Percentiles rank a stretch among this genome's conserved stretches.
These are phyloP conservation scores for Ametastegia equiseti DNA, from an alignment of 2,888 invertebrate species.

Conservation along the genomic window DNA sequence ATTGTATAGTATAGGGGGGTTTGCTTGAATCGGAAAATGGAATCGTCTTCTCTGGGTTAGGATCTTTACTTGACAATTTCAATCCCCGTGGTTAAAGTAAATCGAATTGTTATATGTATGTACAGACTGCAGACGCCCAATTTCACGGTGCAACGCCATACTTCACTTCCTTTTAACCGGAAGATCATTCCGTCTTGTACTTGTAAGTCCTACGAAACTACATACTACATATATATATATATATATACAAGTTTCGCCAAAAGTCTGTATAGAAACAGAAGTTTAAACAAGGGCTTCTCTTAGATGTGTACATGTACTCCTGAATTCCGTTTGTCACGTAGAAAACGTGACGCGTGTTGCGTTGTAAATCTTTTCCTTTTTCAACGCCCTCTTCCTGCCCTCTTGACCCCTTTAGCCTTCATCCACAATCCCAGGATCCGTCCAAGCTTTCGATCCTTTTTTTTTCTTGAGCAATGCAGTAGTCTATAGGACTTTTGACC, in stretches of 20 bases:
- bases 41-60: background rate
- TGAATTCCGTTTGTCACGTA: constrained; percentile 16
- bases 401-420: constrained; percentile 23
- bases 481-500: constrained; percentile 7
- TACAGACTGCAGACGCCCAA: background rate
- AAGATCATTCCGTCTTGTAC: background rate
- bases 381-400: background rate
- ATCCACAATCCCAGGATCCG: background rate
- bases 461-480: constrained; percentile 28
- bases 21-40: constrained; percentile 14
- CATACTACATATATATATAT: background rate
- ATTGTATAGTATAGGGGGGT: background rate
- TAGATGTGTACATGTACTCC: background rate
- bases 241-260: background rate
- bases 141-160: constrained; percentile 12
- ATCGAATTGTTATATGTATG: background rate
- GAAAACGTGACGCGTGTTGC: constrained; percentile 37
- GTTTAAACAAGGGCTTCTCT: background rate
- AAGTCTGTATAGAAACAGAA: background rate
- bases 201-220: too few relatives aligned
- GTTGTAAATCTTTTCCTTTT: constrained; percentile 35
- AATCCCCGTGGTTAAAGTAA: constrained; percentile 8
- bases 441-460: constrained; percentile 23
- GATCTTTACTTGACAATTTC: constrained; percentile 39
- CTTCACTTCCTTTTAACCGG: background rate